Evolutionary conservation across 1,140 invertebrate species (phyloP), one percentile per base, ranked within the genome.

Genomic region (Brachionus koreanus): DNA sequence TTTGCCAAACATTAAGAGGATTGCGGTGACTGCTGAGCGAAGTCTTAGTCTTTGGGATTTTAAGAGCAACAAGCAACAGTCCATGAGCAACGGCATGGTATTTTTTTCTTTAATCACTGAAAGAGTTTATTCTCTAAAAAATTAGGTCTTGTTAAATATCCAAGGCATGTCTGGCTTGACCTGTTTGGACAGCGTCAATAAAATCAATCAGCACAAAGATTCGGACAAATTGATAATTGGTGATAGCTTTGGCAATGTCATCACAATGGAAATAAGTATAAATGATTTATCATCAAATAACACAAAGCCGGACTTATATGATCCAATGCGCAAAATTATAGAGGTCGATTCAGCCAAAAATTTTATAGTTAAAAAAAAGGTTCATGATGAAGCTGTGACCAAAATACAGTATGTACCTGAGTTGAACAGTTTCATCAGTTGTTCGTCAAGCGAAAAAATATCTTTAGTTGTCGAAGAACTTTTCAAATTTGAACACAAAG

Each of bases 161-260:
- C 43, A 46, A 49, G 74, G 74, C 16, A 61, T 77, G 52, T 49
- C 23, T 37, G 74, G 29, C 12, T 33, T 77, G 42, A 79, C 76
- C 16, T 79, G 49, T 39, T 23, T 79, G 16, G 49, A 79, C 9
- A 39, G 25, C 1, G 61, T 79, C 7, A 42, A 61, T 19, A 79
- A 65, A 25, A 19, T 25, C 2, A 79, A 79, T 25, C 49, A 65
- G 16, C 76, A 79, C 37, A 79, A 43, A 49, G 76, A 79, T 10
- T 61, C 35, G 2, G 87, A 88, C 67, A 81, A 77, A 10, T 82
- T 88, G 4, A 83, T 88, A 10, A 87, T 87, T 75, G 87, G 87
- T 43, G 87, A 88, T 83, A 86, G 87, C 83, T 85, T 86, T 83
- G 87, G 87, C 29, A 87, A 87, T 82, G 83, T 88, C 19, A 87